Conservation (phyloP, 2,888 invertebrate genomes). For the Cerastoderma edule region DNA sequence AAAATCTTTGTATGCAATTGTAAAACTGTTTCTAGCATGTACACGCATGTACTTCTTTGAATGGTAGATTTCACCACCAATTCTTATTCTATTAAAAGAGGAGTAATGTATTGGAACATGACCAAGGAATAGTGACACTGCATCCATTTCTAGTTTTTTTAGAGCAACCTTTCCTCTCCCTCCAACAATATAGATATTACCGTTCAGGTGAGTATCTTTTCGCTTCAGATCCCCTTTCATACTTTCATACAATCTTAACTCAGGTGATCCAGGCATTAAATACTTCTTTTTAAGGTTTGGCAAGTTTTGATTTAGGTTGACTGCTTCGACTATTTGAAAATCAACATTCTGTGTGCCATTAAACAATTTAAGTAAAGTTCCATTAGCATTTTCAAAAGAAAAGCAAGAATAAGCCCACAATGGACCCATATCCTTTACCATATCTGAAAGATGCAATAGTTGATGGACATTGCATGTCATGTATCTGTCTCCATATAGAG, state of each 20-base stretch:
- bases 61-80: constrained; percentile 28
- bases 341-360: constrained; percentile 18
- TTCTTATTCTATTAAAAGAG: constrained; percentile 25
- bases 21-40: constrained; percentile 25
- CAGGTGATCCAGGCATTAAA: background rate
- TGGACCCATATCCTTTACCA: constrained; percentile 52
- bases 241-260: background rate
- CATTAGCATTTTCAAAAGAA: constrained; percentile 22
- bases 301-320: constrained; percentile 4
- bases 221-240: constrained; percentile 11
- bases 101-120: constrained; percentile 17
- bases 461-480: constrained; percentile 51
- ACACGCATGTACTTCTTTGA: constrained; percentile 20
- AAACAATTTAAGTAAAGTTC: constrained; percentile 5
- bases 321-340: constrained; percentile 18
- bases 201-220: constrained; percentile 7
- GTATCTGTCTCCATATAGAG: constrained; percentile 51
- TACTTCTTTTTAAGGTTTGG: background rate
- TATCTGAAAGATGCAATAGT: constrained; percentile 46
- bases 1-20: background rate
- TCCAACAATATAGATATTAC: constrained; percentile 16
- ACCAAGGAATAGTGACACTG: constrained; percentile 22
- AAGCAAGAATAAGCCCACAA: constrained; percentile 37
- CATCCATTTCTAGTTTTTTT: constrained; percentile 9
- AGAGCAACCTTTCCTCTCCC: background rate